Base-by-base conservation (phyloP, 1,140 invertebrate genomes). In the Popillia japonica region DNA sequence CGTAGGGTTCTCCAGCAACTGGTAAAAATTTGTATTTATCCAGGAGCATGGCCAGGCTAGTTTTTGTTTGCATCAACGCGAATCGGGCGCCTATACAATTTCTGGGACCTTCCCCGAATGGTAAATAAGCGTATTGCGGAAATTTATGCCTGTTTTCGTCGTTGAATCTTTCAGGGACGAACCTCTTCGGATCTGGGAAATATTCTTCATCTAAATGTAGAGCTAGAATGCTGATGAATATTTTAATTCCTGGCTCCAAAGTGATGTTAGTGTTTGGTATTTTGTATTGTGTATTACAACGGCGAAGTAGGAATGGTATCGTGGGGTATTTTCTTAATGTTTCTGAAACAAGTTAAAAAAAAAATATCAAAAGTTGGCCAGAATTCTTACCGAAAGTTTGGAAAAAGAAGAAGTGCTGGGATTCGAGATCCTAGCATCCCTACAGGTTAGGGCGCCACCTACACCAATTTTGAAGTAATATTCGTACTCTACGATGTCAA, bases 161-260 rank as follows among this genome's bases (percentile, higher is more conserved):
- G 3, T 84, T 86, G 85, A 95, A 96, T 80, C 95, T 88, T 61
- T 95, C 92, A 0, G 96, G 96, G 82, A 92, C 89, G 84, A 93
- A 97, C 7, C 83, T 84, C 6, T 92, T 87, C 0, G 95, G 93
- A 55, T 95, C 87, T 14, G 91, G 89, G 81, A 92, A 96, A 81
- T 92, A 90, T 61, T 91, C 83, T 0, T 90, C 86, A 84, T 96
- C 92, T 14, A 87, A 87, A 76, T 93, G 92, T 3, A 92, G 81
- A 0, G 89, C 89, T 78, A 88, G 87, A n/a, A 90, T 84, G 0
- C 92, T 89, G 61, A 93, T 86, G 78, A 88, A 88, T 0, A 92
- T 80, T 2, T 88, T 89, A 7, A 89, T 87, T 22, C 88, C 90
- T 75, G 89, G 89, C 78, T 90, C 87, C 68, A 91, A 83, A 0